phyloP scores from a whole-genome alignment of 2,113 vertebrate species.

The Sula dactylatra region DNA sequence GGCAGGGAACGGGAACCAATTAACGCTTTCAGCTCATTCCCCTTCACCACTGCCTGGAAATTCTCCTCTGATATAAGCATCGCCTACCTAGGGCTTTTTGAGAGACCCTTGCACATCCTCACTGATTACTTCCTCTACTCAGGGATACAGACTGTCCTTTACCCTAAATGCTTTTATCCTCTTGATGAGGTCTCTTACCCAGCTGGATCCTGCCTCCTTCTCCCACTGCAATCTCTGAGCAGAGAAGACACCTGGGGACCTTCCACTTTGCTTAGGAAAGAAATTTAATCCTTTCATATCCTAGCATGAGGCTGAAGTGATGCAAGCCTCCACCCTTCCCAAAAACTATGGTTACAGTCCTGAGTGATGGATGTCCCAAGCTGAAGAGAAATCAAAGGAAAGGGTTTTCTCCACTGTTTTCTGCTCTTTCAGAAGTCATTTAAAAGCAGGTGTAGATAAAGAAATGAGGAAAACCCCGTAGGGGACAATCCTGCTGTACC shows the following conservation, averaged over 20 bases:
- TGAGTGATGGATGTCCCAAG: neutral
- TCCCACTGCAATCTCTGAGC: slow-evolving; percentile 48
- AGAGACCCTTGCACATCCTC: slow-evolving; percentile 34
- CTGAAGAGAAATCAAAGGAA: slow-evolving; percentile 31
- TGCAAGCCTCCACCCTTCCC: neutral
- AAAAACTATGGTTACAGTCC: neutral
- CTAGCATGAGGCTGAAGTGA: neutral
- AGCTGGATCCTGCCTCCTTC: slow-evolving; percentile 58
- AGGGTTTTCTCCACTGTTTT: neutral
- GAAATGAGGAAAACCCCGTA: neutral
- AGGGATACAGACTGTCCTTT: slow-evolving; percentile 36
- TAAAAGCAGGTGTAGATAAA: slow-evolving; percentile 28
- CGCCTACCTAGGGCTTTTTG: slow-evolving; percentile 7
- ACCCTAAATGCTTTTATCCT: slow-evolving; percentile 62
- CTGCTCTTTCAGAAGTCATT: slow-evolving; percentile 6
- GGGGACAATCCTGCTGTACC: neutral
- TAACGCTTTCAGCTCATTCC: neutral
- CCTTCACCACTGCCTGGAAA: neutral
- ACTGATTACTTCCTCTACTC: slow-evolving; percentile 48
- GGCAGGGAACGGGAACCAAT: neutral
- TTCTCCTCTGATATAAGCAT: neutral
- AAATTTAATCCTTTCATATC: slow-evolving; percentile 31
- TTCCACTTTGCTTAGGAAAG: slow-evolving; percentile 35
- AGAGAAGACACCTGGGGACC: slow-evolving; percentile 53
- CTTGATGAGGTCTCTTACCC: slow-evolving; percentile 62